These are phyloP conservation scores for Lepidochrysops patricia DNA, from an alignment of 2,888 invertebrate genomes.

Conservation along the genomic window DNA sequence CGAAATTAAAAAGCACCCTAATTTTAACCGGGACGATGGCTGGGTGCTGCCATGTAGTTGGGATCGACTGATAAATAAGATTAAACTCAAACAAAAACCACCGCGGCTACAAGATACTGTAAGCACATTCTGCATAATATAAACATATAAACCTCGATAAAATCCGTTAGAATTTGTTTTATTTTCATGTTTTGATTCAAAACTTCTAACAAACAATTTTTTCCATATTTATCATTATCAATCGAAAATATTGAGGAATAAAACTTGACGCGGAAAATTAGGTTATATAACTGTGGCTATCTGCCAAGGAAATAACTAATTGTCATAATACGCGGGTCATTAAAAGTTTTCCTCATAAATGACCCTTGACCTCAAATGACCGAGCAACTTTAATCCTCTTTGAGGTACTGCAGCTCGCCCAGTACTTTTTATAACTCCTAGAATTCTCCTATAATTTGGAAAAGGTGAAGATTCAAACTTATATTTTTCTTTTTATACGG, in stretches of 20 bases:
- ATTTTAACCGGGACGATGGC: no score
- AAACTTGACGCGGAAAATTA: background rate
- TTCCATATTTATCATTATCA: background rate
- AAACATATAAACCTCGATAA: no score
- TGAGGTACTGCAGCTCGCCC: background rate
- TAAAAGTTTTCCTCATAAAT: background rate
- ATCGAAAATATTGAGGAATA: background rate
- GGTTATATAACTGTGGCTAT: background rate
- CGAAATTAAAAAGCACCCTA: no score
- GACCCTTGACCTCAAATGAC: slow-evolving; percentile 5
- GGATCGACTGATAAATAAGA: no score
- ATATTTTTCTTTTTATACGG: background rate
- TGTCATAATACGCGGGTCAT: slow-evolving; percentile 5
- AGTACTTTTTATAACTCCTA: background rate
- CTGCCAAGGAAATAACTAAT: slow-evolving; percentile 10
- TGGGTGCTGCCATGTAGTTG: no score
- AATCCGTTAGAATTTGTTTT: no score
- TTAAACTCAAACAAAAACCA: no score
- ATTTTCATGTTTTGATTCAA: background rate
- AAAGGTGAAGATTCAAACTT: background rate
- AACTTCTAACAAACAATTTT: background rate
- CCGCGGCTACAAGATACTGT: no score
- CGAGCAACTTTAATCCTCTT: background rate
- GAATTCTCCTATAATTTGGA: background rate
- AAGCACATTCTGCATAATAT: no score